Conservation (phyloP, 2,888 invertebrate species). For the Luperina testacea region DNA sequence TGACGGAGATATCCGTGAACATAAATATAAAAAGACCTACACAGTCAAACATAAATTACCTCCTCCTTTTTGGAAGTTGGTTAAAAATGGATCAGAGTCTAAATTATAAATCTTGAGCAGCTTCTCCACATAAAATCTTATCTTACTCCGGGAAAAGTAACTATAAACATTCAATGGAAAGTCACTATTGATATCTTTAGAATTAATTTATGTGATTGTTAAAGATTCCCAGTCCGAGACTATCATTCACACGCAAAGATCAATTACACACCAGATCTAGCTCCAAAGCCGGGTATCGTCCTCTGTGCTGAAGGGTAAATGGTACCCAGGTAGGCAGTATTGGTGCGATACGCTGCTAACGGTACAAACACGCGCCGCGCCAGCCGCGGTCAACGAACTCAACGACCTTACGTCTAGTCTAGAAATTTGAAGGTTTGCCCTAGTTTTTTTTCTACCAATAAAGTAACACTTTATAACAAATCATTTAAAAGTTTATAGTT, state of each 20-base stretch:
- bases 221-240: background rate
- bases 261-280: constrained; percentile 46
- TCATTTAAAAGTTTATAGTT: constrained; percentile 16
- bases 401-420: constrained; percentile 82
- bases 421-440: constrained; percentile 85
- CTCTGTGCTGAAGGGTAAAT: constrained; percentile 69
- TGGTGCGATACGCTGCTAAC: constrained; percentile 78
- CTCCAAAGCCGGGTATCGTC: constrained; percentile 35
- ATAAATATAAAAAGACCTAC: too few species aligned
- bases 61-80: too few species aligned
- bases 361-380: constrained; percentile 82
- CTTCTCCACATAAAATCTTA: background rate
- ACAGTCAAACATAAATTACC: too few species aligned
- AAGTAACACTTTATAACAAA: constrained; percentile 16
- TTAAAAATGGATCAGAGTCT: constrained; percentile 8
- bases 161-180: background rate
- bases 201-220: background rate
- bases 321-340: constrained; percentile 74
- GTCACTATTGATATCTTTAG: background rate
- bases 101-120: constrained; percentile 12
- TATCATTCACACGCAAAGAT: background rate
- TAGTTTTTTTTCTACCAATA: constrained; percentile 71
- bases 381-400: constrained; percentile 86
- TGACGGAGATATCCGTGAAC: too few species aligned
- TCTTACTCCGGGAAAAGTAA: background rate